Base-by-base conservation (phyloP, 1,140 invertebrate genomes). In the Macrosteles quadrilineatus region DNA sequence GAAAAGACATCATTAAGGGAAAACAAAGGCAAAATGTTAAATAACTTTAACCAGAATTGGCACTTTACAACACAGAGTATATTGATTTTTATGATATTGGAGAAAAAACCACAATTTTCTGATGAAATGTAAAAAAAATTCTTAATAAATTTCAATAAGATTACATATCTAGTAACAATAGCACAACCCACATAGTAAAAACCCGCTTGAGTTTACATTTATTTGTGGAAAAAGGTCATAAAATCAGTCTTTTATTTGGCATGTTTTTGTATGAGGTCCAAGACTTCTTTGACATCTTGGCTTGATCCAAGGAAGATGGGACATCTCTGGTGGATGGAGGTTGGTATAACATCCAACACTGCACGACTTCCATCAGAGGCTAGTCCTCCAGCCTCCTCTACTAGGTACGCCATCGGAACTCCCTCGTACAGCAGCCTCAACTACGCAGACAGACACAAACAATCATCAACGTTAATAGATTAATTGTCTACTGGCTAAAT, bases 351-450 rank as follows among this genome's bases (percentile, higher is more conserved):
- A 78, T 99, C 97, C 69, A 99, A 82, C 77, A 99, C 94, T 27
- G 88, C 86, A n/a, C 88, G 89, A 69, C 86, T 85, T 1, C 97
- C 98, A 77, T 91, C 92, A 4, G 88, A 88, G 9, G 96, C 94
- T 55, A 89, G 75, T 0, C 95, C 95, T 2, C 95, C 94, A 4
- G 95, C 95, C 80, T 91, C 86, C 17, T 83, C 85, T 1, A 99
- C 87, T 25, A 99, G 87, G 80, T 87, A 99, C 0, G 98, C 91
- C 96, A 99, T 99, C 3, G 98, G 98, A 80, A 94, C 96, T 81
- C 96, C 96, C 81, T 99, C 98, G 79, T 99, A 99, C 2, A 99
- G 83, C 0, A 99, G 86, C 70, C 98, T 90, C 9, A 99, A 86
- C 93, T 97, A 78, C n/a, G n/a, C n/a, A n/a, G n/a, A n/a, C n/a